Evolutionary conservation across 1,140 invertebrate genomes (phyloP), one percentile per base, ranked within the genome.

Genomic region (Wasmannia auropunctata): DNA sequence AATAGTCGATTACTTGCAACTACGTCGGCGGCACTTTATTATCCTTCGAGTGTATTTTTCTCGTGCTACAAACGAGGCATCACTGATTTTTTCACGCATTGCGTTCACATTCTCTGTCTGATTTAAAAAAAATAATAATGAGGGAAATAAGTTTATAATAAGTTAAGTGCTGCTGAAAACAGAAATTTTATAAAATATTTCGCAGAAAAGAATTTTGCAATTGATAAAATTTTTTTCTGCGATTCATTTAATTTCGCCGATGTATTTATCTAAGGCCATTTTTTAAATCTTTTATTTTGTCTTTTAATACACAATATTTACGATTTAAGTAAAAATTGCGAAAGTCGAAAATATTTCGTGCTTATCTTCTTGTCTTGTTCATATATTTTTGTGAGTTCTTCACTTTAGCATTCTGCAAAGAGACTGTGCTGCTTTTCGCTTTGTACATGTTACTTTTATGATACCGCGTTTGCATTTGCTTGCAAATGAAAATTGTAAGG

Each of bases 361-460:
- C n/a, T 75, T 14, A 75, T 49, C 6, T 49, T 34, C 16, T 77
- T 34, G 63, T 49, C 49, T n/a, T 49, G 28, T 46, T 77, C 1
- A 43, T 63, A 25, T 28, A 79, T 51, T 79, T 65, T n/a, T 65
- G 58, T 25, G 58, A 65, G 58, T 79, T 46, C 43, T 28, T 8
- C 40, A 16, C 58, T 79, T 65, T 34, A 54, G 34, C 51, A 79
- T 79, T 77, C n/a, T n/a, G n/a, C 22, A 43, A 46, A 37, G 25
- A 49, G 58, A 77, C 19, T 77, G 58, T 58, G 40, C 11, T 31
- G 14, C 43, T 77, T 60, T 76, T 49, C 40, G n/a, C 58, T 63
- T 77, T 34, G 28, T 25, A 63, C n/a, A 28, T 22, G 40, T 77
- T 63, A 37, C 58, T n/a, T 65, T 79, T 79, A 79, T 79, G 58